Percentiles rank a stretch among this genome's conserved stretches.
phyloP scores from a whole-genome alignment of 2,113 vertebrate genomes.

The Thymallus thymallus region DNA sequence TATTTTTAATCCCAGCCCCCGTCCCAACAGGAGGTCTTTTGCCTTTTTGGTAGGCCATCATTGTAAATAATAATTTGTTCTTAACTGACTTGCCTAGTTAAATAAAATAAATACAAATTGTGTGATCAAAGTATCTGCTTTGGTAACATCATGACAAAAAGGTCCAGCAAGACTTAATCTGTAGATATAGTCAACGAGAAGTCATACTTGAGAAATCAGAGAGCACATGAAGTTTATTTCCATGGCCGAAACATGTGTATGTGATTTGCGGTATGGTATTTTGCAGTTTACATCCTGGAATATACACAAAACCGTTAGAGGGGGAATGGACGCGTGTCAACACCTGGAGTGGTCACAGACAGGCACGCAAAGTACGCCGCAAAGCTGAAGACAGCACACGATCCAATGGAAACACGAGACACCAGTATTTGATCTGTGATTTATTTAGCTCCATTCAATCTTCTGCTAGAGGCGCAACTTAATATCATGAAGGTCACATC shows the following conservation, averaged over 20 bases:
- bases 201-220: neutral
- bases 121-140: neutral
- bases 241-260: neutral
- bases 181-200: neutral
- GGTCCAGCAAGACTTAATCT: too few relatives aligned
- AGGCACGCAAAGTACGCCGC: conserved; percentile 9
- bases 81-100: too few relatives aligned
- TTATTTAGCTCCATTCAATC: conserved; percentile 39
- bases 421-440: conserved; percentile 19
- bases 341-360: conserved; percentile 37
- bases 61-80: too few relatives aligned
- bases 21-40: too few relatives aligned
- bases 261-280: conserved; percentile 7
- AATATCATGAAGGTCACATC: neutral
- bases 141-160: too few relatives aligned
- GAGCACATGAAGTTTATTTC: neutral
- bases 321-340: conserved; percentile 24
- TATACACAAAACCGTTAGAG: conserved; percentile 37
- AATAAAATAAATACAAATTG: too few relatives aligned
- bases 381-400: conserved; percentile 20
- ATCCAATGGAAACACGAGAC: conserved; percentile 35
- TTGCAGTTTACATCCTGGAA: conserved; percentile 20
- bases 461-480: neutral
- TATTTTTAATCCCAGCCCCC: too few relatives aligned
- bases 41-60: too few relatives aligned